Base-by-base conservation (phyloP, 2,113 vertebrate species). In the Hippocampus abdominalis region DNA sequence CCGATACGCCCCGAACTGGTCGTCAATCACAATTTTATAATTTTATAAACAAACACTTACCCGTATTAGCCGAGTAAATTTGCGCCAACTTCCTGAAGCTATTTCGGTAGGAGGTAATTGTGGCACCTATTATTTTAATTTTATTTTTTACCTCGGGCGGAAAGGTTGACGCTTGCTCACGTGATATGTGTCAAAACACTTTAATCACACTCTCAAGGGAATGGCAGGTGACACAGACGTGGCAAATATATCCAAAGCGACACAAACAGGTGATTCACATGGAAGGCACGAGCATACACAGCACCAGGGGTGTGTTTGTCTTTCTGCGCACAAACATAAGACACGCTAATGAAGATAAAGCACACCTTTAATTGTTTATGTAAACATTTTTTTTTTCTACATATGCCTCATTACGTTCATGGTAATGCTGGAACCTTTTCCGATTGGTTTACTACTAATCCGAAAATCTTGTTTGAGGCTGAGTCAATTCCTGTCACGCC, bases 401-500 rank as follows among this genome's bases (percentile, higher is more conserved):
- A 8, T 29, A 59, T 42, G 60, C 32, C 20, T 64, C n/a, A 44
- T 23, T 15, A 18, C 2, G 13, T 46, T 15, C 3, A 46, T 64
- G 40, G 12, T 46, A 64, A 44, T 16, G 18, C 10, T 64, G 56
- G 25, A 27, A 59, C 2, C 0, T 53, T 25, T 36, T 53, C 21
- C 44, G 2, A 2, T 20, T 54, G 2, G 5, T 23, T 54, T 42
- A 36, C 32, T 69, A 62, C 64, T 39, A 36, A 71, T 10, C n/a
- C 3, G 40, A 44, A 64, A 13, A 23, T 23, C 12, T 64, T 44
- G 39, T 25, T 44, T 25, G n/a, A 64, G 21, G n/a, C 68, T 86
- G 82, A 87, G 74, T 87, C 86, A 71, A 53, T 49, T 36, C 54
- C 76, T 81, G 51, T 77, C 75, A 73, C 69, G 63, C 78, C 61